Evolutionary conservation across 1,140 invertebrate species (phyloP).

Genomic region (Palaemon carinicauda): DNA sequence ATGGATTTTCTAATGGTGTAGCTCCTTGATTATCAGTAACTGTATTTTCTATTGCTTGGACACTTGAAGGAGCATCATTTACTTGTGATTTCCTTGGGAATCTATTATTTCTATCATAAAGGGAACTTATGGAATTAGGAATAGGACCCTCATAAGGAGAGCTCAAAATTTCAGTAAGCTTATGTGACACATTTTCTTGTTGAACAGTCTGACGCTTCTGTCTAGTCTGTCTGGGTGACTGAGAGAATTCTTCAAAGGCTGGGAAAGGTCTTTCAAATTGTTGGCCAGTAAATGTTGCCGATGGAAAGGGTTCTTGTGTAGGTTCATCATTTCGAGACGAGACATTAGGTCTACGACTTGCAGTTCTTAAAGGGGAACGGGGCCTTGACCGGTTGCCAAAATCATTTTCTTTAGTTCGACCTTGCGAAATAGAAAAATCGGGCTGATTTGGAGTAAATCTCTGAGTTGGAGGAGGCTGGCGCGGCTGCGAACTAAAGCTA

Average conservation of each 20-base stretch:
- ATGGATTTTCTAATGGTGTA: conserved; percentile 3
- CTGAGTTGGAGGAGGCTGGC: no score
- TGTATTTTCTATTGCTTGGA: not conserved
- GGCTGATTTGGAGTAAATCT: no score
- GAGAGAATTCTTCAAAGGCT: conserved; percentile 33
- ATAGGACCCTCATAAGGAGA: conserved; percentile 22
- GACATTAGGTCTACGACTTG: not conserved
- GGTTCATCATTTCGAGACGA: not conserved
- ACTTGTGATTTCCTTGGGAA: not conserved
- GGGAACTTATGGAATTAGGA: not conserved
- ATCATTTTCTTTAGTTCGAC: no score
- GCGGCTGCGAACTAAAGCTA: no score
- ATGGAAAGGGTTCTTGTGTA: conserved; percentile 12
- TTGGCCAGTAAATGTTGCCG: conserved; percentile 32
- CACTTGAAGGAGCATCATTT: not conserved
- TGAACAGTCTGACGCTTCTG: conserved; percentile 23
- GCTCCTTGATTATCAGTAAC: not conserved
- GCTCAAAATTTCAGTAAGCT: not conserved
- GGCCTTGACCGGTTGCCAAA: no score
- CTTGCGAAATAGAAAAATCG: no score
- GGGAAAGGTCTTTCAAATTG: conserved; percentile 17
- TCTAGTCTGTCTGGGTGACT: conserved; percentile 15
- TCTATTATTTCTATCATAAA: no score
- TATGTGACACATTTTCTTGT: not conserved
- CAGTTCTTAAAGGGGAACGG: not conserved